Conservation (phyloP, 2,888 invertebrate species). For the Perdita meconis region DNA sequence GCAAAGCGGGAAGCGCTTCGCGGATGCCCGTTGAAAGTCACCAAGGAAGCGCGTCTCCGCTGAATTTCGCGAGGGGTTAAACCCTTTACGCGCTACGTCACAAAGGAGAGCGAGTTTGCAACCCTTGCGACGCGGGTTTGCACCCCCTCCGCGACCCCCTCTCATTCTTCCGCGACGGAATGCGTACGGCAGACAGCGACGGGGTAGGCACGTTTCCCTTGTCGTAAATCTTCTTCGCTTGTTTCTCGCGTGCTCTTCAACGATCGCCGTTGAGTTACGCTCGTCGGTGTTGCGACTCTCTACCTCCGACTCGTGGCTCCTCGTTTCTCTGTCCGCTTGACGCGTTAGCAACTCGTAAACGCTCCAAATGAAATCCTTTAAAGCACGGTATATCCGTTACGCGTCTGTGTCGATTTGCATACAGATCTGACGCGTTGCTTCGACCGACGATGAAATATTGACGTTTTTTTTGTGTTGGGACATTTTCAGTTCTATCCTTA, state of each 20-base stretch:
- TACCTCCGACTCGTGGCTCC: neutral
- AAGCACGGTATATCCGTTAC: constrained; percentile 64
- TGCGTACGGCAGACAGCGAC: constrained; percentile 45
- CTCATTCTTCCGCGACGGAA: constrained; percentile 69
- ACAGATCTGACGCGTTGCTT: constrained; percentile 54
- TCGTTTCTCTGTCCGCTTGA: constrained; percentile 24
- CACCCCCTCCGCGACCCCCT: constrained; percentile 56
- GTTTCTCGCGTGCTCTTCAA: constrained; percentile 71
- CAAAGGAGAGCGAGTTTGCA: constrained; percentile 77
- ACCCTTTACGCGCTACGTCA: constrained; percentile 78
- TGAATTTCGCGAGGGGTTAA: constrained; percentile 64
- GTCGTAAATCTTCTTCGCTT: constrained; percentile 73
- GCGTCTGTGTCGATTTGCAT: constrained; percentile 62
- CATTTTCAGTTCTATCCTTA: constrained; percentile 10
- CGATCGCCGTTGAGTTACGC: constrained; percentile 71
- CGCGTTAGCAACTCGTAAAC: constrained; percentile 68
- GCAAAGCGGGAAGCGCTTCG: constrained; percentile 10
- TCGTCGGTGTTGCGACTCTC: constrained; percentile 34
- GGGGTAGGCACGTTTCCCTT: constrained; percentile 63
- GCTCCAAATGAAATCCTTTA: constrained; percentile 70
- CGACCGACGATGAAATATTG: constrained; percentile 16
- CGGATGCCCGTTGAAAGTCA: constrained; percentile 42
- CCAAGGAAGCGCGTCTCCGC: constrained; percentile 58
- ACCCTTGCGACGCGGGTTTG: constrained; percentile 65
- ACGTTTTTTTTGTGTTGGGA: constrained; percentile 33